Conservation (phyloP, 2,797 vertebrate genomes). For the Schizopygopsis pylzovi region DNA sequence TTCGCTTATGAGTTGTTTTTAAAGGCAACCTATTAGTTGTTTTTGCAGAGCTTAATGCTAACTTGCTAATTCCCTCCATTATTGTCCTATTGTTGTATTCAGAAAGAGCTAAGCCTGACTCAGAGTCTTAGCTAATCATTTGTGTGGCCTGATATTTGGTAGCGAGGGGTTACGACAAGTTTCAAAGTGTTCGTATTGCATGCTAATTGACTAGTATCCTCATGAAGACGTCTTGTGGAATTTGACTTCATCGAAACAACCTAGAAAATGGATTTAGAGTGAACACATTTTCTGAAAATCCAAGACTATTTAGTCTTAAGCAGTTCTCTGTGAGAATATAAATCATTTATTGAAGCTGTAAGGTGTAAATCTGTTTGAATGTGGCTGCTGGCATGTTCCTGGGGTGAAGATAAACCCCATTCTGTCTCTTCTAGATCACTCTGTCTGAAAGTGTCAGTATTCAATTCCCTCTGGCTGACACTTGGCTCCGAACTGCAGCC, state of each 20-base stretch:
- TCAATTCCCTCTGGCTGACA: slow-evolving; percentile 49
- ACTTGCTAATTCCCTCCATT: neutral
- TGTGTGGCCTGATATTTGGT: neutral
- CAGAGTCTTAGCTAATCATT: neutral
- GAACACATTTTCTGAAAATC: neutral
- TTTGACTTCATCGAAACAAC: neutral
- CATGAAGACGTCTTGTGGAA: neutral
- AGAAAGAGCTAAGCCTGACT: neutral
- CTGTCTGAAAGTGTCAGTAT: slow-evolving; percentile 35
- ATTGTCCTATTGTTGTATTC: neutral
- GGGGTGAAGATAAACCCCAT: slow-evolving; percentile 46
- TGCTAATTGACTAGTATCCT: neutral
- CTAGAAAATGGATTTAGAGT: neutral
- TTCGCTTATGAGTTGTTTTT: slow-evolving; percentile 15
- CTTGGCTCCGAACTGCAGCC: slow-evolving; percentile 16
- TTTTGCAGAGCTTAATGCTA: slow-evolving; percentile 19
- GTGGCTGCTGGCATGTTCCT: slow-evolving; percentile 31
- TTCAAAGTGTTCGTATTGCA: neutral
- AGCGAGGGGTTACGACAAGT: neutral
- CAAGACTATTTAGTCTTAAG: neutral
- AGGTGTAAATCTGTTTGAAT: slow-evolving; percentile 28
- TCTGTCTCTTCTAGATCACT: slow-evolving; percentile 36
- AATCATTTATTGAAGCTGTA: slow-evolving; percentile 35
- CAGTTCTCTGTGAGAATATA: neutral
- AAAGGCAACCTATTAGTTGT: slow-evolving; percentile 14